These are phyloP conservation scores for Eristalis intricaria DNA, from an alignment of 2,888 invertebrate genomes.

Conservation along the genomic window DNA sequence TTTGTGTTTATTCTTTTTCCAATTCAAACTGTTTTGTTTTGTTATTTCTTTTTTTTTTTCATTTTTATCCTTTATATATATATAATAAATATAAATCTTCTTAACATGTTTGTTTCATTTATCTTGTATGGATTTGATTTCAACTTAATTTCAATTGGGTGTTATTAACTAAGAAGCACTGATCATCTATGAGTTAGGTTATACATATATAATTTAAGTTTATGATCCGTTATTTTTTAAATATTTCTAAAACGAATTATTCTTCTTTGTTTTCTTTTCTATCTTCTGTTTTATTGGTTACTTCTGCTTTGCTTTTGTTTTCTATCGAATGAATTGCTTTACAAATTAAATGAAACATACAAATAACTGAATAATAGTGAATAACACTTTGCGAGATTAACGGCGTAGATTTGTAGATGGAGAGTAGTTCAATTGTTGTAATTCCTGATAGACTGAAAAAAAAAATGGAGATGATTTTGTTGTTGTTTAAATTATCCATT, in stretches of 20 bases:
- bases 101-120: conserved; percentile 17
- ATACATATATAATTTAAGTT: conserved; percentile 14
- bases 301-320: neutral
- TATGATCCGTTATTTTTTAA: conserved; percentile 4
- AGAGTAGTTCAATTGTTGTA: neutral
- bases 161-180: conserved; percentile 41
- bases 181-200: conserved; percentile 29
- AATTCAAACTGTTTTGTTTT: too few relatives aligned
- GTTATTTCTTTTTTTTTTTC: neutral
- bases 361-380: too few relatives aligned
- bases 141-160: conserved; percentile 34
- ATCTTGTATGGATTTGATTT: conserved; percentile 30
- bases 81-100: conserved; percentile 16
- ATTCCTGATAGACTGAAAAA: neutral
- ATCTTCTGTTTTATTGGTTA: neutral
- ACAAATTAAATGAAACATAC: neutral
- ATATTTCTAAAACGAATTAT: conserved; percentile 17
- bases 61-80: conserved; percentile 8
- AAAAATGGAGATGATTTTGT: neutral
- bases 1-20: conserved; percentile 12
- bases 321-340: neutral
- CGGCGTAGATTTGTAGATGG: neutral
- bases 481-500: neutral
- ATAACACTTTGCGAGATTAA: neutral
- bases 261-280: neutral